These are phyloP conservation scores for Thymelicus lineola DNA, from an alignment of 2,888 invertebrate species.

Conservation along the genomic window DNA sequence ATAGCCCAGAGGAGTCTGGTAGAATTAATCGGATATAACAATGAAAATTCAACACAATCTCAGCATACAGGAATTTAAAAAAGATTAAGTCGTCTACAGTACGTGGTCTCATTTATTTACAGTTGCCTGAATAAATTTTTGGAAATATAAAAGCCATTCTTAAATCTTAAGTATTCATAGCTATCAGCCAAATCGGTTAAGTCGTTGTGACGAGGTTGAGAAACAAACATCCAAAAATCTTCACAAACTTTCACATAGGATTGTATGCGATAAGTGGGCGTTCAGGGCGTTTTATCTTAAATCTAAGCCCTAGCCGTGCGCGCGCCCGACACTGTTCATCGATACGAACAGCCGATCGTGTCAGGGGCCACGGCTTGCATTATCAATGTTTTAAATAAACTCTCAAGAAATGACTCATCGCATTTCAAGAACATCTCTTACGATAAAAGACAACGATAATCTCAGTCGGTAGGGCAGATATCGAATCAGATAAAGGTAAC, in stretches of 20 bases:
- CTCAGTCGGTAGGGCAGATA: background rate
- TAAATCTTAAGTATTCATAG: background rate
- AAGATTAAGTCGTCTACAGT: background rate
- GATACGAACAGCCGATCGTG: slow-evolving; percentile 27
- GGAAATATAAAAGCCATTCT: background rate
- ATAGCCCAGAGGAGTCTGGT: too few species aligned
- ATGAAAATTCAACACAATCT: too few species aligned
- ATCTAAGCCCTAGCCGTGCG: slow-evolving; percentile 55
- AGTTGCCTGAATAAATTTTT: background rate
- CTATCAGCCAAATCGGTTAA: too few species aligned
- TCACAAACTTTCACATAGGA: too few species aligned
- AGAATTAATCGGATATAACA: too few species aligned
- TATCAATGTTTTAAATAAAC: slow-evolving; percentile 36
- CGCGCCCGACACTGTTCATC: slow-evolving; percentile 36
- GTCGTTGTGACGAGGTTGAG: too few species aligned
- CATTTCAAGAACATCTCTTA: slow-evolving; percentile 21
- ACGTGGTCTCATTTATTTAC: too few species aligned
- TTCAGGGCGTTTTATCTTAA: slow-evolving; percentile 54
- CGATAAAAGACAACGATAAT: background rate
- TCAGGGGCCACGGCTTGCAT: slow-evolving; percentile 32
- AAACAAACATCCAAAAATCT: too few species aligned
- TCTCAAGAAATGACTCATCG: slow-evolving; percentile 16
- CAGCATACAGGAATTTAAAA: too few species aligned
- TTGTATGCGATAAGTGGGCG: slow-evolving; percentile 58
- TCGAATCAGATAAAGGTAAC: background rate